Base-by-base conservation (phyloP, 2,113 vertebrate genomes). In the Anolis sagrei region DNA sequence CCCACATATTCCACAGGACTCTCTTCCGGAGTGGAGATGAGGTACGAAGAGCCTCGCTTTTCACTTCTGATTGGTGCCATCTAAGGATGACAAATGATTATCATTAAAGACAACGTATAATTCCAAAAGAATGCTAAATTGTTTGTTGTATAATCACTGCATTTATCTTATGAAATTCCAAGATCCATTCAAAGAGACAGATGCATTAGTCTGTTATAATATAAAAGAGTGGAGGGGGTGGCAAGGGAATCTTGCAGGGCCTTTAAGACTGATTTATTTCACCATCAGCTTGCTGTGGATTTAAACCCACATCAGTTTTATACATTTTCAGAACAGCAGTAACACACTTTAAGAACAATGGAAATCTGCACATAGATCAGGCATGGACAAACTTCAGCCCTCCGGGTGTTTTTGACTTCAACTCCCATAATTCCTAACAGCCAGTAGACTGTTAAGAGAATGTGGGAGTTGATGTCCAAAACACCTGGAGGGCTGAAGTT, bases 11-110 rank as follows among this genome's bases (percentile, higher is more conserved):
- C 96, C 16, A 79, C 91, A 1, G 97, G 85, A 34, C 96, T 88
- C 19, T 97, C 95, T 66, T 98, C 98, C 14, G 97, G 96, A 72
- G 96, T 94, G 0, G 97, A 90, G 81, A 97, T 32, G 86, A 98
- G 97, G 91, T 90, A 96, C 0, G 99, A 96, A 49, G 98, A 97
- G 93, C 98, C 94, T 76, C 98, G 95, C 94, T 99, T 99, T 77
- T 99, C 97, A 9, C 97, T 98, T 83, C 98, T 94, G 0, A 93
- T 84, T 91, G 97, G 94, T 91, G 96, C 95, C 95, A 97, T 95
- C 96, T 95, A 76, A 32, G 83, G 93, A 86, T 77, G 34, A 80
- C 51, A 25, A 64, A 13, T 62, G 21, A 61, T 32, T 18, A 32
- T 32, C 5, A n/a, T 14, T 44, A 44, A 79, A 32, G 54, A 29